Conservation (phyloP, 2,113 vertebrate species). For the Sinocyclocheilus anshuiensis region DNA sequence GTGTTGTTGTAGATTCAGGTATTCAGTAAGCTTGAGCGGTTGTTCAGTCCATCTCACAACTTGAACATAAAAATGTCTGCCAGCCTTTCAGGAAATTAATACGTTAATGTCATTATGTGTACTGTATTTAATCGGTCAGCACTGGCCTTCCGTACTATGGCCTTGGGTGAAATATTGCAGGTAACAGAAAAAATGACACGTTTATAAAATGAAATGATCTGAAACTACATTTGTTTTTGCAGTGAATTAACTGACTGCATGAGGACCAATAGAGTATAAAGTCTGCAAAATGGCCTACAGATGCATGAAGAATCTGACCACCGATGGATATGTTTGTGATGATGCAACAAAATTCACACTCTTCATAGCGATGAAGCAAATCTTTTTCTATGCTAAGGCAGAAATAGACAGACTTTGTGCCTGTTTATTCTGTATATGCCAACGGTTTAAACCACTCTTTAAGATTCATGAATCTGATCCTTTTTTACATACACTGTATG, state of each 20-base stretch:
- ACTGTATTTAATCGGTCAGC: background rate
- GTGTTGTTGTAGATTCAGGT: background rate
- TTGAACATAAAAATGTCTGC: background rate
- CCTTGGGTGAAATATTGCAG: background rate
- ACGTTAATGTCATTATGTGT: background rate
- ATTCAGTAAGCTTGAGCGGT: background rate
- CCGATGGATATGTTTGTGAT: no score
- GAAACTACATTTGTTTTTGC: background rate
- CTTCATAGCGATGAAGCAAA: background rate
- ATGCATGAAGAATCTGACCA: no score
- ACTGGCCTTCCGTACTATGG: background rate
- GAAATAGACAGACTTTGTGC: background rate
- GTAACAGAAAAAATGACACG: background rate
- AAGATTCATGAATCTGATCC: background rate
- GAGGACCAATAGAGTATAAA: no score
- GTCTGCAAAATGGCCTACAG: no score
- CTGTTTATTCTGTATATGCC: background rate
- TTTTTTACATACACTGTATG: background rate
- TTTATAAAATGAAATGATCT: background rate
- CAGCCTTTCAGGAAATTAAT: background rate
- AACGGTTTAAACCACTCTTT: background rate
- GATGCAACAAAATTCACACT: background rate
- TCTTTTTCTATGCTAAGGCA: background rate
- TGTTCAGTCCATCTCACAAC: background rate
- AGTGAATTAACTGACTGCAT: background rate